A percentile compares a stretch with the other conserved stretches of the same genome.
These are phyloP conservation scores for Hymenochirus boettgeri DNA, from an alignment of 2,113 vertebrate species.

Conservation along the genomic window DNA sequence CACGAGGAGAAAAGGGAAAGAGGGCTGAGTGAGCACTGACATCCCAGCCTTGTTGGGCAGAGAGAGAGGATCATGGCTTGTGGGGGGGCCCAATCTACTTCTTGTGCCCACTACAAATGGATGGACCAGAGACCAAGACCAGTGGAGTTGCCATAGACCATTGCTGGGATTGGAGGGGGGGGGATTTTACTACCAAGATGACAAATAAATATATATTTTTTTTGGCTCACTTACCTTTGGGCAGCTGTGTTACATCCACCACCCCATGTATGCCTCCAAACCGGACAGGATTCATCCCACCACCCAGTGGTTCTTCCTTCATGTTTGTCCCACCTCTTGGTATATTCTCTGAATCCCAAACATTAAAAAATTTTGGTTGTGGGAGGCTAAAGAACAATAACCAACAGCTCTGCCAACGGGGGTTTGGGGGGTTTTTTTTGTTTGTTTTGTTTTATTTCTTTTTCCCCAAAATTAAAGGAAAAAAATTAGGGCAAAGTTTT, in stretches of 20 bases:
- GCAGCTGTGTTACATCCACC: slow-evolving; percentile 92
- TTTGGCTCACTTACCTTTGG: slow-evolving; percentile 88
- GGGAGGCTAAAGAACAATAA: no score
- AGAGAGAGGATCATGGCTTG: slow-evolving; percentile 54
- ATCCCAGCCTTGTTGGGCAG: slow-evolving; percentile 36
- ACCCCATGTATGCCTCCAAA: slow-evolving; percentile 96
- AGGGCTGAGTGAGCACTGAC: slow-evolving; percentile 48
- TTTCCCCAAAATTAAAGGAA: no score
- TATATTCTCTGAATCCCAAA: slow-evolving; percentile 98
- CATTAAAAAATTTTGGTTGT: slow-evolving; percentile 88
- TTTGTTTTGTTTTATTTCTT: no score
- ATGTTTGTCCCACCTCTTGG: slow-evolving; percentile 93
- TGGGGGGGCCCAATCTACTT: slow-evolving; percentile 66
- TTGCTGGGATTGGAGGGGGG: no score
- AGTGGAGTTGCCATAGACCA: slow-evolving; percentile 67
- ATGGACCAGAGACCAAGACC: slow-evolving; percentile 61
- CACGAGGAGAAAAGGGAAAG: slow-evolving; percentile 71
- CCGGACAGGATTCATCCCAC: slow-evolving; percentile 91
- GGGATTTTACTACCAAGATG: slow-evolving; percentile 73
- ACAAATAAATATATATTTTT: slow-evolving; percentile 67
- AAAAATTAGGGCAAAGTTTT: neutral
- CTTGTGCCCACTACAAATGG: slow-evolving; percentile 62
- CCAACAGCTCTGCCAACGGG: slow-evolving; percentile 78
- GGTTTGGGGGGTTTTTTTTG: no score
- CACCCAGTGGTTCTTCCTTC: slow-evolving; percentile 96